These are phyloP conservation scores for Alligator mississippiensis DNA, from an alignment of 2,113 vertebrate genomes.

Conservation along the genomic window DNA sequence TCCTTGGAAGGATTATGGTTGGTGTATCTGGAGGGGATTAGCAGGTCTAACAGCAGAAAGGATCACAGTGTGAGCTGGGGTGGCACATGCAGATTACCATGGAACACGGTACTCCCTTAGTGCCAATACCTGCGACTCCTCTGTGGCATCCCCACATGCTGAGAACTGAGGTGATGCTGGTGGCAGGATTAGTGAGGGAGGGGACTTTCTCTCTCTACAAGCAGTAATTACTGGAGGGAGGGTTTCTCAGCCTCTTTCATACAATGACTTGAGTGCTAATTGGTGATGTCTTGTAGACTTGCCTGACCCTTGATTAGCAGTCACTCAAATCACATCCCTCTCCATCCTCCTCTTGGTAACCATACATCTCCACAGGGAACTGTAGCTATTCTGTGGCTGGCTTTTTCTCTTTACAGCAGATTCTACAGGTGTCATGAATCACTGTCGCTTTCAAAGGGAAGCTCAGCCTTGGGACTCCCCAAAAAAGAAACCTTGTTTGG, in stretches of 20 bases:
- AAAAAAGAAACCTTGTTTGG: background rate
- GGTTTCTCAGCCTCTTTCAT: background rate
- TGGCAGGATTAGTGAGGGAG: background rate
- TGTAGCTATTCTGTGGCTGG: background rate
- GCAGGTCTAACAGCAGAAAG: background rate
- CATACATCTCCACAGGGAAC: background rate
- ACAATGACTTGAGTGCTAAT: background rate
- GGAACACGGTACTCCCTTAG: background rate
- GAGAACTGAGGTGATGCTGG: background rate
- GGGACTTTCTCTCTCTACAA: background rate
- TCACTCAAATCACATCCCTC: background rate
- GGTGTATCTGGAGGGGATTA: constrained; percentile 41
- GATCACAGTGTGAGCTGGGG: background rate
- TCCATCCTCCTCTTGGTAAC: background rate
- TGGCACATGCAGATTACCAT: background rate
- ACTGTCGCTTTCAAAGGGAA: too few relatives aligned
- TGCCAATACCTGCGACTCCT: rapidly evolving
- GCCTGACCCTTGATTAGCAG: background rate
- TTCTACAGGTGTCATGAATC: background rate
- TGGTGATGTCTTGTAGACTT: background rate
- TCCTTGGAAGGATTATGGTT: constrained; percentile 49
- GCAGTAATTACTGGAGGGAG: background rate
- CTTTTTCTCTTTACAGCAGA: background rate
- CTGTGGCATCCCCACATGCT: background rate
- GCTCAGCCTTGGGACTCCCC: background rate